Evolutionary conservation across 2,888 invertebrate species (phyloP).

Genomic region (Diachrysia chrysitis): DNA sequence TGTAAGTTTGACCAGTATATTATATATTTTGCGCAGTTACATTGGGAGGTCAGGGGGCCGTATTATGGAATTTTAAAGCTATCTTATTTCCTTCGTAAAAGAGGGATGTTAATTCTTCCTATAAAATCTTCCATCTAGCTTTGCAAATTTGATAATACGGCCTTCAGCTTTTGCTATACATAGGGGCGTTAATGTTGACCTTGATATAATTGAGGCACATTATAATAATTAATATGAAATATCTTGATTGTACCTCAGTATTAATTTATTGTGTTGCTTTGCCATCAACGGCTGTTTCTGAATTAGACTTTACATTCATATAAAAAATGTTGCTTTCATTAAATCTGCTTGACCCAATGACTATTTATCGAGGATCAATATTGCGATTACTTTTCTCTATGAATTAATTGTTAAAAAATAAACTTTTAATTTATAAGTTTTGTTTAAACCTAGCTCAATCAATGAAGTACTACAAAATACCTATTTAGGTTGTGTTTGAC

Average conservation of each 20-base stretch:
- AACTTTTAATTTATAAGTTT: not conserved
- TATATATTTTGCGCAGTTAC: constrained; percentile 39
- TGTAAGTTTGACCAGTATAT: constrained; percentile 39
- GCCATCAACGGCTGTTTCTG: constrained; percentile 44
- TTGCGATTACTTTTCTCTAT: no score
- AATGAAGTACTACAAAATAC: constrained; percentile 27
- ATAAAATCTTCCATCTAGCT: not conserved
- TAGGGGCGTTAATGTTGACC: constrained; percentile 43
- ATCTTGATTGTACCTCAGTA: constrained; percentile 64
- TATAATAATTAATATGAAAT: constrained; percentile 48
- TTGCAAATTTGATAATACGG: not conserved
- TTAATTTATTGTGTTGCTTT: constrained; percentile 63
- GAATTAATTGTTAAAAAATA: no score
- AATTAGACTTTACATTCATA: constrained; percentile 23
- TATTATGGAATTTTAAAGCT: not conserved
- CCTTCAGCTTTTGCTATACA: constrained; percentile 32
- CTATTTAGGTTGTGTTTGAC: constrained; percentile 37
- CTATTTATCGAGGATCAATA: not conserved
- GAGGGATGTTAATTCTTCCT: no score
- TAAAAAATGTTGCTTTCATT: constrained; percentile 1
- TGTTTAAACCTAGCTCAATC: constrained; percentile 11
- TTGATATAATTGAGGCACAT: constrained; percentile 64
- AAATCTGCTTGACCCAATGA: constrained; percentile 28
- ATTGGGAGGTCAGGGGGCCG: constrained; percentile 12
- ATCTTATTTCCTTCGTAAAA: not conserved